These are phyloP conservation scores for Pachymerium ferrugineum DNA, from an alignment of 2,888 invertebrate species.

Conservation along the genomic window DNA sequence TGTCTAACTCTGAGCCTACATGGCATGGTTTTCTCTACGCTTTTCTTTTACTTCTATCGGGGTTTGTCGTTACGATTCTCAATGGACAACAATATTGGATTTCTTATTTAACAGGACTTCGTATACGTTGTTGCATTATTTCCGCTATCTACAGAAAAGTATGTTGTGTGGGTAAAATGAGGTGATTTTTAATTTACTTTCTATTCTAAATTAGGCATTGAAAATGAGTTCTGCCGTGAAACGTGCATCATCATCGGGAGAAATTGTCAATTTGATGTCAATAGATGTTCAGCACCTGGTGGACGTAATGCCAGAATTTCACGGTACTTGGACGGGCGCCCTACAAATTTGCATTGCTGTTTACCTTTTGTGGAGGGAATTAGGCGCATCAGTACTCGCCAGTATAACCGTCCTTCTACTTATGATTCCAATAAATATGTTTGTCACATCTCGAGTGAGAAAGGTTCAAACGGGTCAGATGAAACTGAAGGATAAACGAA, in stretches of 20 bases:
- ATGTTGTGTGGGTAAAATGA: not conserved
- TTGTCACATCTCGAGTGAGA: no score
- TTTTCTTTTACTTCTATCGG: not conserved
- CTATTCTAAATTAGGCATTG: not conserved
- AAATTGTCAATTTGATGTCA: not conserved
- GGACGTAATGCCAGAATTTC: not conserved
- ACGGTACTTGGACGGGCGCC: not conserved
- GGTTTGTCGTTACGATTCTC: not conserved
- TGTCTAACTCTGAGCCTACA: not conserved
- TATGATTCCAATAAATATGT: not conserved
- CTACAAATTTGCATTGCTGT: not conserved
- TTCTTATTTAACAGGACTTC: not conserved
- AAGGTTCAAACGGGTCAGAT: no score
- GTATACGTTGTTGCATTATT: not conserved
- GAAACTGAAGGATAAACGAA: no score
- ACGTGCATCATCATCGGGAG: not conserved
- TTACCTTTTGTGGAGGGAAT: not conserved
- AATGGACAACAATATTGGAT: not conserved
- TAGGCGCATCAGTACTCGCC: not conserved
- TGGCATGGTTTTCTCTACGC: not conserved
- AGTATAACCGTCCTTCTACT: not conserved
- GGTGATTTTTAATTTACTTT: not conserved
- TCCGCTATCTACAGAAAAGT: not conserved
- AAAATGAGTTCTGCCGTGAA: not conserved
- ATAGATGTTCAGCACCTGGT: not conserved